These are phyloP conservation scores for Metellina segmentata DNA, from an alignment of 2,888 invertebrate genomes.

Conservation along the genomic window DNA sequence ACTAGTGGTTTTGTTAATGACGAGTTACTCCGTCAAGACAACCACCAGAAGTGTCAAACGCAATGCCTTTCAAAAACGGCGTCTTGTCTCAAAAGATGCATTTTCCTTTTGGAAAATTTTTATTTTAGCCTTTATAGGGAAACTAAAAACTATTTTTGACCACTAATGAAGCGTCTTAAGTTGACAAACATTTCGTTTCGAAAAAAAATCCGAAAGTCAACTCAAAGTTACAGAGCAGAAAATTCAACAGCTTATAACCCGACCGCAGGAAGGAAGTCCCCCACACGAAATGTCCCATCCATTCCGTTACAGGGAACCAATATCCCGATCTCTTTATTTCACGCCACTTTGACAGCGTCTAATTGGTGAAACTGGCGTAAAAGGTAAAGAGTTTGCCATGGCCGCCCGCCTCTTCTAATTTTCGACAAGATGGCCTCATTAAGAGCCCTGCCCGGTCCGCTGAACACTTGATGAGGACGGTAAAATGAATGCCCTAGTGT, in stretches of 20 bases:
- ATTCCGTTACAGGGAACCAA: conserved; percentile 49
- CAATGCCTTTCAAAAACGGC: too few relatives aligned
- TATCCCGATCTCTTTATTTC: conserved; percentile 55
- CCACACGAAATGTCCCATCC: neutral
- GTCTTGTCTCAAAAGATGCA: too few relatives aligned
- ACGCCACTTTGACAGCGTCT: conserved; percentile 66
- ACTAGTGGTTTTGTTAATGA: too few relatives aligned
- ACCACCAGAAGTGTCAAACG: too few relatives aligned
- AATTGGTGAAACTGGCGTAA: conserved; percentile 57
- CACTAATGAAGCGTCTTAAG: too few relatives aligned
- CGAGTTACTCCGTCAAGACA: too few relatives aligned
- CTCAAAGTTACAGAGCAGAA: neutral
- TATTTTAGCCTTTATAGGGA: too few relatives aligned
- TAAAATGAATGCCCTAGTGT: conserved; percentile 59
- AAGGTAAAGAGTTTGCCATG: conserved; percentile 43
- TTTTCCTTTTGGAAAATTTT: too few relatives aligned
- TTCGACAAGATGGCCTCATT: conserved; percentile 71
- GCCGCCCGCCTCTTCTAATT: conserved; percentile 54
- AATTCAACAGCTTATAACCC: neutral
- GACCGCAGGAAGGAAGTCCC: neutral
- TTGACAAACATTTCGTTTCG: too few relatives aligned
- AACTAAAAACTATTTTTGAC: too few relatives aligned
- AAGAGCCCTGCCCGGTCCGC: conserved; percentile 40
- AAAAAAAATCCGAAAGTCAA: neutral
- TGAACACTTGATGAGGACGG: conserved; percentile 59